Conservation (phyloP, 2,113 vertebrate genomes). For the Xiphophorus maculatus region DNA sequence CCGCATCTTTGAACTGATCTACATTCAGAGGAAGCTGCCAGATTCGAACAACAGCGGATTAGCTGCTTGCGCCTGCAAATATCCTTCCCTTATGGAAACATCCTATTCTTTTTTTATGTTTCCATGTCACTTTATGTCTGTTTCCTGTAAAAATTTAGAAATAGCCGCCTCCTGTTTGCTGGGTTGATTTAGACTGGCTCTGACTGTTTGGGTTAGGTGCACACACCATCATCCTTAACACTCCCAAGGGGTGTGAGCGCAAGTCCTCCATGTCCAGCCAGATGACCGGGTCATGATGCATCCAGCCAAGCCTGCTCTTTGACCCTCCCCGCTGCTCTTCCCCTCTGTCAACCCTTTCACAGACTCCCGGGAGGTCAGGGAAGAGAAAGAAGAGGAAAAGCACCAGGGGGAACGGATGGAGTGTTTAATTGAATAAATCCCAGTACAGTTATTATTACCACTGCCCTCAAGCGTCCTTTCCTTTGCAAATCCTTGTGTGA, state of each 20-base stretch:
- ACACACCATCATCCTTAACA: background rate
- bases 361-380: slow-evolving; percentile 39
- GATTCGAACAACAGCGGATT: slow-evolving; percentile 20
- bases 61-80: background rate
- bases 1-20: slow-evolving; percentile 3
- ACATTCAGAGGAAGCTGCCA: slow-evolving; percentile 14
- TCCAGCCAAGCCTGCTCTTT: slow-evolving; percentile 45
- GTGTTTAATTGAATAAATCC: slow-evolving; percentile 79
- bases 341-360: slow-evolving; percentile 5
- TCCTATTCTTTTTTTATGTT: slow-evolving; percentile 22
- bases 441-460: slow-evolving; percentile 58
- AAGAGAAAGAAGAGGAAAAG: slow-evolving; percentile 35
- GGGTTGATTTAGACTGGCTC: slow-evolving; percentile 33
- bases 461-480: slow-evolving; percentile 46
- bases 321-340: slow-evolving; percentile 23
- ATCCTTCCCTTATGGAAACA: slow-evolving; percentile 11
- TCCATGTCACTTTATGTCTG: slow-evolving; percentile 18
- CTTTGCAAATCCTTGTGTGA: slow-evolving; percentile 37
- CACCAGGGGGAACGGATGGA: slow-evolving; percentile 47
- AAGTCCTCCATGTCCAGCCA: slow-evolving; percentile 39
- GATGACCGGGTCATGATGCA: slow-evolving; percentile 63
- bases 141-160: slow-evolving; percentile 32
- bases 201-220: slow-evolving; percentile 2
- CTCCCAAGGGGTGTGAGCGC: slow-evolving; percentile 21
- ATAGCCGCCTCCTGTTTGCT: slow-evolving; percentile 16